Conservation (phyloP, 2,113 vertebrate species). For the Catharus bicknelli region DNA sequence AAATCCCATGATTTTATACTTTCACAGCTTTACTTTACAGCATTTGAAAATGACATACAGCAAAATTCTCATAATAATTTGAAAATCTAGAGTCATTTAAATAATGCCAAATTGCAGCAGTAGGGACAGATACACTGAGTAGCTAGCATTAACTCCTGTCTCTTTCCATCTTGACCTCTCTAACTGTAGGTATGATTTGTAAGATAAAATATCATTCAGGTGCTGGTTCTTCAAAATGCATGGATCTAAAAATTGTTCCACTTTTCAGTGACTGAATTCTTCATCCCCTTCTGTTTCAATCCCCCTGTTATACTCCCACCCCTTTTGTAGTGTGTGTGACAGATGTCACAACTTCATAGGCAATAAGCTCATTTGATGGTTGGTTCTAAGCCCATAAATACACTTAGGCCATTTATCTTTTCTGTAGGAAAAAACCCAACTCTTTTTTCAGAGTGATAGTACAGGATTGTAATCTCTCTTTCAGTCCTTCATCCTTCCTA, state of each 20-base stretch:
- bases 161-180: not conserved
- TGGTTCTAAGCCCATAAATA: not conserved
- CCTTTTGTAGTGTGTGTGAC: not conserved
- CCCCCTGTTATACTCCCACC: not conserved
- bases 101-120: not conserved
- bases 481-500: not conserved
- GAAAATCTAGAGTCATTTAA: not conserved
- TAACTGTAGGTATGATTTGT: not conserved
- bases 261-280: not conserved
- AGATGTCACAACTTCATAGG: not conserved
- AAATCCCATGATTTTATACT: not conserved
- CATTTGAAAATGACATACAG: not conserved
- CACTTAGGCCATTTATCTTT: not conserved
- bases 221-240: not conserved
- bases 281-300: not conserved
- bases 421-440: not conserved
- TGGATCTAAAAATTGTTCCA: not conserved
- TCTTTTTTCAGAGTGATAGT: not conserved
- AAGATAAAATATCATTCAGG: not conserved
- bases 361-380: not conserved
- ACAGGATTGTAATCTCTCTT: not conserved
- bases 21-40: not conserved
- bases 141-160: not conserved
- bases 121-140: not conserved
- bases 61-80: not conserved